Conservation (phyloP, 2,113 vertebrate species). For the Vombatus ursinus region DNA sequence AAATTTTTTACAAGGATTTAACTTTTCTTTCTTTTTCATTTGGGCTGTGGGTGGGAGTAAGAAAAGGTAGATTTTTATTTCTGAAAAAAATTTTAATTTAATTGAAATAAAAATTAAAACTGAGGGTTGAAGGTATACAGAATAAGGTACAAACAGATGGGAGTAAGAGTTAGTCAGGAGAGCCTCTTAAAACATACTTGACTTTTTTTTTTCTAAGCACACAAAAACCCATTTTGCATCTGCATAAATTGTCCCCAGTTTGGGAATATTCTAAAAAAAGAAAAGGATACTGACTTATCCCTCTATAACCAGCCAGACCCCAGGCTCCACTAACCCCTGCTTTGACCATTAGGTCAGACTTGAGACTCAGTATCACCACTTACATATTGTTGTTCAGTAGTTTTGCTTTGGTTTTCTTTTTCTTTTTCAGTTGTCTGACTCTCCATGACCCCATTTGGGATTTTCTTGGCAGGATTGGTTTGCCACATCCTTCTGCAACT, state of each 20-base stretch:
- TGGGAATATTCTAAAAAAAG: neutral
- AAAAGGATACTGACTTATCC: neutral
- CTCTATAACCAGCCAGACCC: neutral
- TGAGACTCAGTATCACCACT: neutral
- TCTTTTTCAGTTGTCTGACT: neutral
- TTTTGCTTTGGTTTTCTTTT: no score
- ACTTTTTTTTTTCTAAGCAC: neutral
- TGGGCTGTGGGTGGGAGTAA: neutral
- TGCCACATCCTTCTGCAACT: neutral
- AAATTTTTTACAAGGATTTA: neutral
- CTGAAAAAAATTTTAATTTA: neutral
- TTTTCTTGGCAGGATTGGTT: neutral
- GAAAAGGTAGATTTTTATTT: neutral
- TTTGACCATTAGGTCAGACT: neutral
- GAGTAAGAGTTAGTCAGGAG: rapidly evolving
- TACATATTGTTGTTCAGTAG: neutral
- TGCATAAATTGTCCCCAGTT: neutral
- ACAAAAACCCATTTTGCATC: neutral
- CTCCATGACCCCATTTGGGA: neutral
- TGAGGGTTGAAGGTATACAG: neutral
- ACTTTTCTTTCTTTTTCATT: neutral
- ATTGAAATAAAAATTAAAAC: neutral
- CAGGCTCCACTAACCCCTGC: neutral
- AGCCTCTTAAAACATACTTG: neutral
- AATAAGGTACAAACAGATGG: neutral